phyloP scores from a whole-genome alignment of 2,113 vertebrate species.

The Pipa parva region DNA sequence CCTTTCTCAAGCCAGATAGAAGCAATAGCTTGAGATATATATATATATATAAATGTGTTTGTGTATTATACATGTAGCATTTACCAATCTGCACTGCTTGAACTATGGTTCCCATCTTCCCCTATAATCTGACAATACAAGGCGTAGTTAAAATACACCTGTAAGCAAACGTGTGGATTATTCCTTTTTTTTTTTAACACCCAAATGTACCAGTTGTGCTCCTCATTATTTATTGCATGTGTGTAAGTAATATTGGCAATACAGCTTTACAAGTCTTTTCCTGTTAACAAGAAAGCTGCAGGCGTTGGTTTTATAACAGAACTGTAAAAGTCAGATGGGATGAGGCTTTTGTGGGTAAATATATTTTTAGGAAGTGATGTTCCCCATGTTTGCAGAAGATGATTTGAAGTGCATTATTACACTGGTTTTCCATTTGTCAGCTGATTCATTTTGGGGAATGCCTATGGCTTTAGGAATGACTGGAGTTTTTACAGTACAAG shows the following conservation, averaged over 20 bases:
- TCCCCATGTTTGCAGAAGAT: not conserved
- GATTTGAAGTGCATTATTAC: slow-evolving; percentile 23
- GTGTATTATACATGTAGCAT: no score
- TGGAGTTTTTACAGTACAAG: slow-evolving; percentile 65
- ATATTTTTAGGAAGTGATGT: not conserved
- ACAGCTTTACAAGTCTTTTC: slow-evolving; percentile 2
- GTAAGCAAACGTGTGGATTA: no score
- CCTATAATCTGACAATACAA: no score
- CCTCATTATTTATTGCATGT: no score
- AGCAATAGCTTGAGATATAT: no score
- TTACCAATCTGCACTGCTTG: no score
- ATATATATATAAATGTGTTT: no score
- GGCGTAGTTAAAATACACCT: no score
- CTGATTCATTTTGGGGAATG: slow-evolving; percentile 51
- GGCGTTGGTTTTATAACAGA: slow-evolving; percentile 49
- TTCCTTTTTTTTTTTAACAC: not conserved
- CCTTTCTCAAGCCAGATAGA: no score
- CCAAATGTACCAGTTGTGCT: no score
- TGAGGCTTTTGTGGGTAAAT: not conserved
- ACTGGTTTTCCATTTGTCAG: slow-evolving; percentile 52
- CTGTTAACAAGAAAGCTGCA: slow-evolving; percentile 12
- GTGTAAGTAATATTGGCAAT: slow-evolving; percentile 38
- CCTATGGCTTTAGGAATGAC: slow-evolving; percentile 60
- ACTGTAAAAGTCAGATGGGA: slow-evolving; percentile 44
- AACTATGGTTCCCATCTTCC: no score